phyloP scores from a whole-genome alignment of 1,140 invertebrate species.

The Ostrea edulis region DNA sequence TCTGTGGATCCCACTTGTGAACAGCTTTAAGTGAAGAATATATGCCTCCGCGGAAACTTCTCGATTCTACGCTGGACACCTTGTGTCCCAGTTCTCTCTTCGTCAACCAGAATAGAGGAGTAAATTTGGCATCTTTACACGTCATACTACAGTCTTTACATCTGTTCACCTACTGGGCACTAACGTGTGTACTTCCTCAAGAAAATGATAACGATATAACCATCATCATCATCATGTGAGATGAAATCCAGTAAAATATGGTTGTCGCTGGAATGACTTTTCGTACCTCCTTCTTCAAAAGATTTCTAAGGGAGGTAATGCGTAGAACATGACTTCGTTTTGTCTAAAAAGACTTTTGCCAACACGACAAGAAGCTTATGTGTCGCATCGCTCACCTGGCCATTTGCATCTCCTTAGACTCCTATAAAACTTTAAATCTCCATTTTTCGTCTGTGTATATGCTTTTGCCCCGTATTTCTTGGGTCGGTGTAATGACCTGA shows the following conservation, averaged over 20 bases:
- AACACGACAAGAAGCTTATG: no score
- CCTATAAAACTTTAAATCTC: no score
- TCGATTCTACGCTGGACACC: not conserved
- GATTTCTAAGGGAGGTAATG: not conserved
- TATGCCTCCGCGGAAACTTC: constrained; percentile 16
- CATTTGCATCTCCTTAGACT: no score
- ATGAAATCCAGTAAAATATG: not conserved
- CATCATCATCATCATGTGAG: constrained; percentile 1
- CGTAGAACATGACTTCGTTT: no score
- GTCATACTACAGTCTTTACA: constrained; percentile 27
- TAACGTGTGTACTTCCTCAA: not conserved
- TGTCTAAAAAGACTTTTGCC: no score
- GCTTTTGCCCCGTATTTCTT: no score
- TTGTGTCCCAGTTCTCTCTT: constrained; percentile 39
- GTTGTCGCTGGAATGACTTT: not conserved
- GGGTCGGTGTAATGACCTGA: no score
- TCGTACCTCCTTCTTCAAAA: not conserved
- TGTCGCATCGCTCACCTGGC: no score
- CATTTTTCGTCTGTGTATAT: no score
- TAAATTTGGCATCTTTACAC: constrained; percentile 41
- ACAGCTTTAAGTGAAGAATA: constrained; percentile 60
- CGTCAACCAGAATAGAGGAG: constrained; percentile 27
- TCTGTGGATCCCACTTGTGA: constrained; percentile 71
- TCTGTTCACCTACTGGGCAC: not conserved
- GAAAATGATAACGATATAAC: not conserved